These are phyloP conservation scores for Eristalinus aeneus DNA, from an alignment of 2,888 invertebrate genomes.

Conservation along the genomic window DNA sequence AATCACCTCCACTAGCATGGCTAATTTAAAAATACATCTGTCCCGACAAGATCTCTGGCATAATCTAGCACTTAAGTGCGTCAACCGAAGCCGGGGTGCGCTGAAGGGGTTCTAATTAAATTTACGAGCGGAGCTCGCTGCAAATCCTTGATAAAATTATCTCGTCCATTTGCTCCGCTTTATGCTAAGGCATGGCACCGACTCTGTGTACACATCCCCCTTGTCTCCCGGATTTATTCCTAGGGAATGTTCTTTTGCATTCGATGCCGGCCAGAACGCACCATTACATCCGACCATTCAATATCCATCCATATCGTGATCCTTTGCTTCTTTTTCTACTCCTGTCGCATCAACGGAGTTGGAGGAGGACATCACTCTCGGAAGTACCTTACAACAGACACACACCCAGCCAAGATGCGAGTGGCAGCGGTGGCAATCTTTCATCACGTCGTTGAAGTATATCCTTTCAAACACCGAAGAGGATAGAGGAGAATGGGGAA, in stretches of 20 bases:
- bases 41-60: slow-evolving; percentile 32
- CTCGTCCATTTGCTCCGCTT: slow-evolving; percentile 44
- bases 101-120: slow-evolving; percentile 53
- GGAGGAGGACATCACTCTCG: too few species aligned
- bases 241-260: background rate
- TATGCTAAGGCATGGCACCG: background rate
- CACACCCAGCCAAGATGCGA: slow-evolving; percentile 3
- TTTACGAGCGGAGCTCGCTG: slow-evolving; percentile 15
- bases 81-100: slow-evolving; percentile 36
- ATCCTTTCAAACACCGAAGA: slow-evolving; percentile 47
- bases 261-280: background rate
- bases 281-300: background rate
- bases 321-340: background rate
- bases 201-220: background rate
- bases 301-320: background rate
- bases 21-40: slow-evolving; percentile 64
- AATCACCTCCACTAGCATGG: slow-evolving; percentile 5
- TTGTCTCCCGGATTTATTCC: background rate
- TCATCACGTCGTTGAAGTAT: slow-evolving; percentile 38
- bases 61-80: slow-evolving; percentile 63
- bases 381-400: background rate
- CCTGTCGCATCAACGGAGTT: background rate
- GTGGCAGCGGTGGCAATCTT: slow-evolving; percentile 38
- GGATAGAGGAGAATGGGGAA: background rate
- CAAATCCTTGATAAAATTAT: slow-evolving; percentile 46